phyloP scores from a whole-genome alignment of 2,113 vertebrate species.

The Zosterops japonicus region DNA sequence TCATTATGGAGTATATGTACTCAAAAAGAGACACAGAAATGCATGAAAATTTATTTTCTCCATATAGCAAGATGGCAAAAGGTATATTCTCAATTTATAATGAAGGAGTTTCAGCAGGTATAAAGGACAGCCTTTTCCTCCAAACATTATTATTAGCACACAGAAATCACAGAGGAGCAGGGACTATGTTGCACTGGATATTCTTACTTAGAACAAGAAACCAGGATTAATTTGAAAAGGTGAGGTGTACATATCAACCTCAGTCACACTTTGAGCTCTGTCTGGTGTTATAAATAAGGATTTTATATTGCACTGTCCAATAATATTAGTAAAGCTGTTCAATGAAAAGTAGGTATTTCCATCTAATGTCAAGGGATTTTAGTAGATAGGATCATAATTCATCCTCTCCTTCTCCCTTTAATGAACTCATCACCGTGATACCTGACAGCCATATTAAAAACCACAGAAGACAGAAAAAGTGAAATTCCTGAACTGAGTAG shows the following conservation, averaged over 20 bases:
- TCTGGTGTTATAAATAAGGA: neutral
- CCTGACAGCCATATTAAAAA: neutral
- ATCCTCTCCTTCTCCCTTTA: neutral
- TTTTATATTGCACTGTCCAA: neutral
- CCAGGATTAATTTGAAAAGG: neutral
- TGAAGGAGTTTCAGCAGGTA: neutral
- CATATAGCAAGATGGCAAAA: neutral
- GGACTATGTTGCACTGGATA: neutral
- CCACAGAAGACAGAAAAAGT: neutral
- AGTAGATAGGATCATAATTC: neutral
- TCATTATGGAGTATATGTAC: neutral
- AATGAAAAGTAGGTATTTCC: neutral
- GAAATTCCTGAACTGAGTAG: neutral
- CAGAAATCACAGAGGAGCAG: neutral
- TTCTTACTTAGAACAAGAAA: neutral
- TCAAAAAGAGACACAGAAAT: neutral
- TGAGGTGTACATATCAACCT: neutral
- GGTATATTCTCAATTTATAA: neutral
- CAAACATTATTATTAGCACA: rapidly evolving
- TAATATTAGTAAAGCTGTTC: neutral
- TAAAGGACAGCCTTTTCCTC: neutral
- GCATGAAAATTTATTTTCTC: neutral
- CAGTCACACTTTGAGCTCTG: neutral
- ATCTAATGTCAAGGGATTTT: neutral
- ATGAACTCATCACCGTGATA: neutral